phyloP scores from a whole-genome alignment of 2,888 invertebrate species.

The Pristionchus fissidentatus region DNA sequence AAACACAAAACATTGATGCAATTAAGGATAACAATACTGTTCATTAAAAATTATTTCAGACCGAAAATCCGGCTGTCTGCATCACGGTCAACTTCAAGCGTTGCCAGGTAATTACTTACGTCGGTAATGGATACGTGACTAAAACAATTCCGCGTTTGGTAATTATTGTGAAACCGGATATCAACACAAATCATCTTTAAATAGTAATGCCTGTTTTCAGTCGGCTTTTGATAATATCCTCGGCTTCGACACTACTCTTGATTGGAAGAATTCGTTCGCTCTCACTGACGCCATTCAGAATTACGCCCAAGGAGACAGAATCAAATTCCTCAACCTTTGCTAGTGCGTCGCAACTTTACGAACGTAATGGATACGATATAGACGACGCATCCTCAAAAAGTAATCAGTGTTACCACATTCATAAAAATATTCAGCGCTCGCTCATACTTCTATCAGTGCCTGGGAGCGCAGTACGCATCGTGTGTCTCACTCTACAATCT shows the following conservation, averaged over 20 bases:
- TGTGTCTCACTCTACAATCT: slow-evolving; percentile 63
- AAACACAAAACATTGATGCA: not conserved
- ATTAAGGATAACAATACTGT: not conserved
- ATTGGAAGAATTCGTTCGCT: slow-evolving; percentile 52
- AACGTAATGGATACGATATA: not conserved
- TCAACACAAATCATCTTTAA: no score
- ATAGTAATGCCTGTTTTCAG: not conserved
- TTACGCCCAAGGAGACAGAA: not conserved
- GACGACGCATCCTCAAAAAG: no score
- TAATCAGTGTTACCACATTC: no score
- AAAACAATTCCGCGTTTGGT: no score
- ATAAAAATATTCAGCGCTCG: slow-evolving; percentile 55
- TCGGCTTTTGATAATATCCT: slow-evolving; percentile 56
- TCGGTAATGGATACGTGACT: no score
- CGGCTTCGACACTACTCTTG: slow-evolving; percentile 53
- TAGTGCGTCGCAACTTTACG: slow-evolving; percentile 15
- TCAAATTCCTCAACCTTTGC: slow-evolving; percentile 31
- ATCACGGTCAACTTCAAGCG: not conserved
- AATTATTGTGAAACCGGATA: no score
- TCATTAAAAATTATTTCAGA: not conserved
- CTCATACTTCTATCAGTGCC: slow-evolving; percentile 65
- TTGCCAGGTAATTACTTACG: slow-evolving; percentile 27
- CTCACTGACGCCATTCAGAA: slow-evolving; percentile 29
- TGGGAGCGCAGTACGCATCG: slow-evolving; percentile 63
- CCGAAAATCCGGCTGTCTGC: slow-evolving; percentile 31